Base-by-base conservation (phyloP, 2,888 invertebrate genomes). In the Eupsilia transversa region DNA sequence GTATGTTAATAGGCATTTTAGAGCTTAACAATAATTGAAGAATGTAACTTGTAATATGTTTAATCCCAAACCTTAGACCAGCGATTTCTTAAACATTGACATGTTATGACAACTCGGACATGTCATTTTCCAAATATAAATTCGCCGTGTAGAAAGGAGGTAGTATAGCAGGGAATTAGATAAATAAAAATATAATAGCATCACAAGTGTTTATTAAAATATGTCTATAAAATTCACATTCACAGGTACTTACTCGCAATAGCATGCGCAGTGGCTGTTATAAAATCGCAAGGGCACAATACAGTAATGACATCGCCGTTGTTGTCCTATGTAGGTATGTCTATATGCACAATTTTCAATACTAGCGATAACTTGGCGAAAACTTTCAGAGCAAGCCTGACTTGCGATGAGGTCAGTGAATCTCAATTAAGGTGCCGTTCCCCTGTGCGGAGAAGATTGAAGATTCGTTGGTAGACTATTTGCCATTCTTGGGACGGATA, bases 1-100 rank as follows among this genome's bases (percentile, higher is more conserved):
- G 49, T 60, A 87, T 79, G 54, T 77, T 56, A 56, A 61, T 56
- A 57, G 63, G 35, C 85, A 85, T 85, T 63, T 33, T 41, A 64
- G 23, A 52, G 33, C 20, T 56, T 9, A 7, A 43, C 9, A 71
- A 46, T 41, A 41, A 52, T 27, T 33, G 43, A 30, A 33, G 14
- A 3, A 65, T 35, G 5, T 1, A 63, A 38, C 3, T 56, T 14
- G 27, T 17, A 49, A 17, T 33, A n/a, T 38, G 20, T 61, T 4
- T 14, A 23, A 49, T 33, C 5, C 10, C 33, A 64, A 33, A 54
- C 65, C 30, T 9, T 23, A 33, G 33, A n/a, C 10, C 56, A 65
- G n/a, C 17, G 2, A 33, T n/a, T 57, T 65, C n/a, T 20, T 33
- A 33, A 65, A 33, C n/a, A 20, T 20, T 59, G 59, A 35, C 57